Evolutionary conservation across 2,888 invertebrate species (phyloP).

Genomic region (Dendrolimus pini): DNA sequence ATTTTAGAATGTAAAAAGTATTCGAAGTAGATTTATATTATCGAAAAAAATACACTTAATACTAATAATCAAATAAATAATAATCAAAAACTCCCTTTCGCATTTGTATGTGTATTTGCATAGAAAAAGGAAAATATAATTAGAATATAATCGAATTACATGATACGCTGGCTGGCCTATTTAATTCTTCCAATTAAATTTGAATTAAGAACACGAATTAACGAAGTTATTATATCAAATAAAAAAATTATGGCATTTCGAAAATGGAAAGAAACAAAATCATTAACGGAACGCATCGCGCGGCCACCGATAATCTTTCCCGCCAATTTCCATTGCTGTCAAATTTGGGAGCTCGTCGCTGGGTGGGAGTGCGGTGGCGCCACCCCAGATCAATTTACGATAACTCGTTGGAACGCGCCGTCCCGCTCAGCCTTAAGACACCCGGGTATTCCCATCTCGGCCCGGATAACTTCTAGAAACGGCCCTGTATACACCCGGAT

Average conservation of each 20-base stretch:
- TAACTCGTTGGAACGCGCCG: constrained; percentile 64
- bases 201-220: no score
- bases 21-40: no score
- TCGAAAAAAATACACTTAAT: no score
- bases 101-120: no score
- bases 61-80: no score
- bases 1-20: no score
- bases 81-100: no score
- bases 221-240: background rate
- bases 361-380: constrained; percentile 34
- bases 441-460: constrained; percentile 60
- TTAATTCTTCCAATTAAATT: no score
- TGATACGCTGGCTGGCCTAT: no score
- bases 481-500: constrained; percentile 13
- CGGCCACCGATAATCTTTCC: constrained; percentile 68
- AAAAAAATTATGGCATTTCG: background rate
- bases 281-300: constrained; percentile 12
- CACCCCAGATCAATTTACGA: constrained; percentile 73
- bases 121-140: no score
- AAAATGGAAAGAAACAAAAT: constrained; percentile 28
- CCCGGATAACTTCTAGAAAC: constrained; percentile 66
- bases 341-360: constrained; percentile 65
- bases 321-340: constrained; percentile 76
- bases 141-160: no score
- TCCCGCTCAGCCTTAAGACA: constrained; percentile 73